Evolutionary conservation across 1,140 invertebrate species (phyloP), one percentile per base, ranked within the genome.

Genomic region (Zophobas morio): DNA sequence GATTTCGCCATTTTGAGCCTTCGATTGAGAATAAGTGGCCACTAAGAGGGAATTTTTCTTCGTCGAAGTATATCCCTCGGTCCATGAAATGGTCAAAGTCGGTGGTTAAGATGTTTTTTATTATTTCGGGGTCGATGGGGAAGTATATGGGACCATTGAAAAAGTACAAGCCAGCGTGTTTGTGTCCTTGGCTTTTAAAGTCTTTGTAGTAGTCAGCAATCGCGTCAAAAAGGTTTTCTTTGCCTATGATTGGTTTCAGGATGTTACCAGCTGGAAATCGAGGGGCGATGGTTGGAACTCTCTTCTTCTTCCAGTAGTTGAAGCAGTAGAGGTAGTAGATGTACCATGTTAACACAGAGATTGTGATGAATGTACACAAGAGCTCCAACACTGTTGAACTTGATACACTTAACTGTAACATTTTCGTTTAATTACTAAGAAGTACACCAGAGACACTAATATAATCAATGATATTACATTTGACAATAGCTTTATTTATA

Each of bases 1-100:
- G 80, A 51, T 83, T 80, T 79, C 86, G 88, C 90, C 90, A 90
- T 72, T 84, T 81, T 34, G 83, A 75, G 33, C 87, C 88, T 34
- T 81, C 79, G 34, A 88, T 42, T 1, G 79, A 80, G 72, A 91
- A 88, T 39, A 92, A 79, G 70, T 89, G 86, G 1, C 85, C 85
- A 1, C 85, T 83, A 1, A 91, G 60, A 1, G 86, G 83, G 74
- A 90, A 88, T 0, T 82, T 81, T 72, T 88, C 83, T 37, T 84
- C 85, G 51, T 87, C 86, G 1, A 83, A 79, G 5, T 85, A 85
- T 0, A 87, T 3, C 1, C 87, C 87, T 63, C 88, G 82, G 79
- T 89, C 86, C 39, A 85, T 81, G 79, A 90, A 90, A 79, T 83
- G 81, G 0, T 81, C 42, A 42, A 90, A 90, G 78, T 90, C 87